A percentile compares a stretch with the other conserved stretches of the same genome.
These are phyloP conservation scores for Galbula dea DNA, from an alignment of 2,113 vertebrate species.

Conservation along the genomic window DNA sequence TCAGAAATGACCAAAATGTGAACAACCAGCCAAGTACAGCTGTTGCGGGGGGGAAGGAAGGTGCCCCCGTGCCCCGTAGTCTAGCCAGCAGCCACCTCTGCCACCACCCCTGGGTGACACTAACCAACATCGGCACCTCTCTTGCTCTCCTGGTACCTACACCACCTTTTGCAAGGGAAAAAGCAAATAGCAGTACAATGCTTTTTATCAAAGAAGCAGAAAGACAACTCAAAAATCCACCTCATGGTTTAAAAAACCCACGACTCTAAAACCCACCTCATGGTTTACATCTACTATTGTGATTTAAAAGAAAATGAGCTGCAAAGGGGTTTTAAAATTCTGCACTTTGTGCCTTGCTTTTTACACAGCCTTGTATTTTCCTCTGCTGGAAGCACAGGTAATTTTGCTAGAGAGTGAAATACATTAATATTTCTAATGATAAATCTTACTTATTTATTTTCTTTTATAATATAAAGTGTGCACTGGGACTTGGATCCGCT, in stretches of 20 bases:
- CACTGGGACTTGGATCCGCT: background rate
- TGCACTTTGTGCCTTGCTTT: background rate
- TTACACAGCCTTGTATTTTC: background rate
- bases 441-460: background rate
- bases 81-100: background rate
- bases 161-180: background rate
- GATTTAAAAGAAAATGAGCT: background rate
- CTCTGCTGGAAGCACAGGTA: background rate
- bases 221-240: background rate
- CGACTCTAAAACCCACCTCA: background rate
- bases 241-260: background rate
- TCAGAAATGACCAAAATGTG: conserved; percentile 30
- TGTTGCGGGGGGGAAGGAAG: background rate
- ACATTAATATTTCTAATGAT: background rate
- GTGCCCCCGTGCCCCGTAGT: background rate
- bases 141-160: accelerated
- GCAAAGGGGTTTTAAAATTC: background rate
- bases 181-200: background rate
- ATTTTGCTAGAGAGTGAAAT: background rate
- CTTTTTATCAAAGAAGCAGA: background rate
- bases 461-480: background rate
- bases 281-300: background rate
- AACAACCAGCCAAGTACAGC: background rate
- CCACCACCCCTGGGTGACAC: background rate
- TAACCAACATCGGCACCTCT: accelerated